Evolutionary conservation across 1,140 invertebrate genomes (phyloP), one percentile per base, ranked within the genome.

Genomic region (Eulimnadia texana): DNA sequence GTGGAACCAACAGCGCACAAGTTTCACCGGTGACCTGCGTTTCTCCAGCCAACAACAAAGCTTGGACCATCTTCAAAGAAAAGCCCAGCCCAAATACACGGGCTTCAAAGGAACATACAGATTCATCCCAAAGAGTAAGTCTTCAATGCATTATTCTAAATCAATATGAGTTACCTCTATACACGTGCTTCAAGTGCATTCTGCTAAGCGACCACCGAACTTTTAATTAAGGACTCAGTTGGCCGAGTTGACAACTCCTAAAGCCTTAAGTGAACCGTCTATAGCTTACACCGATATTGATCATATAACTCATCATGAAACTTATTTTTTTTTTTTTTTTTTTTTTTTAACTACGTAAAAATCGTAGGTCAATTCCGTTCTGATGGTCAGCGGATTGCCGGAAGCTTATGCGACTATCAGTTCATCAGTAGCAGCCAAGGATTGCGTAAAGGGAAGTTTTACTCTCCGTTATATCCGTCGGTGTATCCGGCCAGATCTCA

Each of bases 391-490:
- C 76, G 80, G 68, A 70, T 86, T 24, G 71, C 80, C 1, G 82
- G 83, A 56, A 84, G 81, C 19, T 80, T 80, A 74, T 90, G 87
- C 68, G 84, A 89, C 72, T 84, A 85, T 70, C 79, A 85, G 70
- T 88, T 88, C 71, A 72, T 80, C 66, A 86, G 83, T 65, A 79
- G 78, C 54, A 78, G 72, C 77, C 24, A 79, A 84, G 66, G 87
- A 86, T 10, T 78, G 67, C 23, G 42, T 53, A 63, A 49, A n/a
- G 62, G 62, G 24, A 60, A 79, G 47, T 85, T 91, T 69, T 91
- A 86, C 70, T 90, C 87, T 49, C 87, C 87, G 1, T 77, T 83
- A 64, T 90, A 89, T 73, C 88, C 88, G 6, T 88, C 87, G 47
- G 85, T 80, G 64, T 90, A 90, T 70, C 86, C 86, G n/a, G 83